Base-by-base conservation (phyloP, 1,140 invertebrate genomes). In the Lineus longissimus region DNA sequence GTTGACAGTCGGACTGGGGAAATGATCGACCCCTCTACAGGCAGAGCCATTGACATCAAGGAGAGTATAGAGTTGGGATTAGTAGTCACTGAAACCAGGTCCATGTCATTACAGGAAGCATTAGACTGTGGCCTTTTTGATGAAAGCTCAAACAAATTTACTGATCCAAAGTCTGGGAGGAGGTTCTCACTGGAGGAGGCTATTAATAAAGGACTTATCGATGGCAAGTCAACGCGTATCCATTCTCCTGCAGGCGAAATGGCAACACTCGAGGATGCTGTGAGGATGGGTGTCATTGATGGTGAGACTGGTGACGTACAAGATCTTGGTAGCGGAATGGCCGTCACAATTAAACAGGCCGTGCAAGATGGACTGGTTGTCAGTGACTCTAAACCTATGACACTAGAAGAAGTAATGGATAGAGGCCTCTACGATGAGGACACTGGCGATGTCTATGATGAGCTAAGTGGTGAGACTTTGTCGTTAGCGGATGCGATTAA, bases 1-100 rank as follows among this genome's bases (percentile, higher is more conserved):
- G 88, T 76, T 4, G 47, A 51, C 25, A 19, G 19, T n/a, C 6
- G n/a, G 9, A 51, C 47, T 51, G 73, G 74, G 19, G 67, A 73
- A 40, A 74, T 77, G 36, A 57, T 74, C 9, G 75, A 77, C 61
- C 59, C 60, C 1, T 56, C 62, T 30, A 75, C 72, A 11, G 75
- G 75, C 6, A 65, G 78, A 33, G 62, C 47, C 22, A 74, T 79
- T 67, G 66, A 68, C 1, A 60, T 80, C n/a, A 57, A 88, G 47
- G 90, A 94, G 84, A 93, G 92, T 2, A 88, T 94, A 72, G 90
- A 94, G 76, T 84, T 86, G 69, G 92, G 92, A n/a, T 80, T 91
- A 27, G 80, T 95, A 1, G 85, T 72, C 7, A 91, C 47, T 90
- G 94, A 84, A 87, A 90, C 1, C 85, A 88, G 55, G 87, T 4